phyloP scores from a whole-genome alignment of 2,797 vertebrate species.

The Macropodus opercularis region DNA sequence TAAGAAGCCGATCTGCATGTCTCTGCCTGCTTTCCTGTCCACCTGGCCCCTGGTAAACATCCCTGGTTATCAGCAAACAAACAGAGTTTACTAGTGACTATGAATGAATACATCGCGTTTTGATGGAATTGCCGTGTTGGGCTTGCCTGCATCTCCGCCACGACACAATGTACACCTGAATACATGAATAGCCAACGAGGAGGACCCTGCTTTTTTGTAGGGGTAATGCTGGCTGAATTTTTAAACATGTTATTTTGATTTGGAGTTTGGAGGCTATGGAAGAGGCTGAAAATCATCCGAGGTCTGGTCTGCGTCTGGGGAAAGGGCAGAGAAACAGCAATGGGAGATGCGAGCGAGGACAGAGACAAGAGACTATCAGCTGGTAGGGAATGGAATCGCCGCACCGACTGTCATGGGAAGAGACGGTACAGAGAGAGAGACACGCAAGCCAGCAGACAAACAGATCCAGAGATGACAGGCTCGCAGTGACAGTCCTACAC shows the following conservation, averaged over 20 bases:
- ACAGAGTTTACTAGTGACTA: conserved; percentile 71
- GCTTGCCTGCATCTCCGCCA: conserved; percentile 61
- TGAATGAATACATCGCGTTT: conserved; percentile 82
- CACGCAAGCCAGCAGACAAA: conserved; percentile 37
- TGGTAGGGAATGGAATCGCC: conserved; percentile 52
- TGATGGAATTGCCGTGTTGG: conserved; percentile 74
- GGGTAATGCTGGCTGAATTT: conserved; percentile 81
- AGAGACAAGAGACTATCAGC: conserved; percentile 58
- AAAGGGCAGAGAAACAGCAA: conserved; percentile 54
- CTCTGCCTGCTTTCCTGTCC: conserved; percentile 40
- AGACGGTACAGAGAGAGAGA: conserved; percentile 32
- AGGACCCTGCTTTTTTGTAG: conserved; percentile 72
- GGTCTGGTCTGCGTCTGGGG: conserved; percentile 38
- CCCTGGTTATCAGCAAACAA: conserved; percentile 80
- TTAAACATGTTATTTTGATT: conserved; percentile 81
- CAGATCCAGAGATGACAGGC: conserved; percentile 48
- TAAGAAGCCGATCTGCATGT: conserved; percentile 73
- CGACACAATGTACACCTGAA: conserved; percentile 82
- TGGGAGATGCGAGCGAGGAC: conserved; percentile 35
- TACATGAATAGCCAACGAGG: conserved; percentile 83
- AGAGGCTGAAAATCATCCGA: conserved; percentile 39
- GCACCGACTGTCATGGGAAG: conserved; percentile 44
- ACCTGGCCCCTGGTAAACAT: conserved; percentile 66
- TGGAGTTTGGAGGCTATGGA: conserved; percentile 49
- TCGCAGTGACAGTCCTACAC: conserved; percentile 32